phyloP scores from a whole-genome alignment of 2,113 vertebrate species.

The Oryzias curvinotus region DNA sequence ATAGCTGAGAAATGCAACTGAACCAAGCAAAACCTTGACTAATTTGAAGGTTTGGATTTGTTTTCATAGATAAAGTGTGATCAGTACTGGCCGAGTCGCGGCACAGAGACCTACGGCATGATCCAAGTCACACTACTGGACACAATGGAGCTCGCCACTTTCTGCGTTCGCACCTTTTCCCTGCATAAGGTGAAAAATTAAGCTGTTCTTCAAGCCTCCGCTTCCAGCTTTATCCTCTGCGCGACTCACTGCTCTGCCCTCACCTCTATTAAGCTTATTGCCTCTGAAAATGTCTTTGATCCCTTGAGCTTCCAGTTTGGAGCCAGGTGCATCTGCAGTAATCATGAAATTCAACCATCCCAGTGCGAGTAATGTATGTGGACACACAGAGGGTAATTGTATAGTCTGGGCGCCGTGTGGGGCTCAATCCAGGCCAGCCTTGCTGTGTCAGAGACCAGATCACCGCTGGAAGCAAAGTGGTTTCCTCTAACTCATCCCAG shows the following conservation, averaged over 20 bases:
- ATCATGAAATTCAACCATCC: conserved; percentile 19
- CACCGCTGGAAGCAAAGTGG: conserved; percentile 53
- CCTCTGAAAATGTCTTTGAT: conserved; percentile 20
- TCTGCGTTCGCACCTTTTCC: conserved; percentile 91
- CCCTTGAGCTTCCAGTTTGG: conserved; percentile 6
- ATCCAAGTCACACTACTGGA: conserved; percentile 91
- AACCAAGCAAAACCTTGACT: not conserved
- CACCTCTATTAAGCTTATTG: conserved; percentile 5
- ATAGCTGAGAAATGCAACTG: not conserved
- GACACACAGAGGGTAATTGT: conserved; percentile 34
- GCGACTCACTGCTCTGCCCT: conserved; percentile 1
- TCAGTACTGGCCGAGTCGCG: conserved; percentile 96
- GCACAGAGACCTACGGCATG: conserved; percentile 91
- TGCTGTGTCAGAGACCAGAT: conserved; percentile 55
- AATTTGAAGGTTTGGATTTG: not conserved
- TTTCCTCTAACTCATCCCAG: conserved; percentile 58
- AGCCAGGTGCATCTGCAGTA: conserved; percentile 17
- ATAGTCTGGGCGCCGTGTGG: conserved; percentile 33
- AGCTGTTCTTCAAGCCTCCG: not conserved
- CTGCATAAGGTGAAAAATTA: conserved; percentile 86
- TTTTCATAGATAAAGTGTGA: conserved; percentile 90
- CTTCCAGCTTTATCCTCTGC: not conserved
- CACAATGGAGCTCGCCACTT: conserved; percentile 92
- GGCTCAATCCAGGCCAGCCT: conserved; percentile 51
- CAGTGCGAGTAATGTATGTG: conserved; percentile 1